These are phyloP conservation scores for Pongo abelii DNA, from an alignment of 2,113 vertebrate species.

Conservation along the genomic window DNA sequence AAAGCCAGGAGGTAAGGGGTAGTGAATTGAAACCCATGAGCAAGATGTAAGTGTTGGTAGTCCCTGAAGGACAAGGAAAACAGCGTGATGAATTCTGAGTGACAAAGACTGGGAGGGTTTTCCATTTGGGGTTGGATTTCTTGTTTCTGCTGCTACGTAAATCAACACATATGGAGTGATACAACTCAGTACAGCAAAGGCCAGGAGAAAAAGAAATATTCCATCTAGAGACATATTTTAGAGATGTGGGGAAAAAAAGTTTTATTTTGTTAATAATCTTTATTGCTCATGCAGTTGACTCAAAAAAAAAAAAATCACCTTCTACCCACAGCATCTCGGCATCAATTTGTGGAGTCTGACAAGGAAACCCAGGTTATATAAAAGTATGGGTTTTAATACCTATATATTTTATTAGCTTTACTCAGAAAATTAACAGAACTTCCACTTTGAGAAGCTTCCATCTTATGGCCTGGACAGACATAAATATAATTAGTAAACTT, in stretches of 20 bases:
- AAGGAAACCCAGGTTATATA: accelerated
- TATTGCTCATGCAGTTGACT: not conserved
- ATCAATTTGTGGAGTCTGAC: no score
- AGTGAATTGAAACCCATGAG: not conserved
- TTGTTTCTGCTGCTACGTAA: accelerated
- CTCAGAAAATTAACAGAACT: not conserved
- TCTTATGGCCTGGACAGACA: no score
- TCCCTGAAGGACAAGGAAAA: not conserved
- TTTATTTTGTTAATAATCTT: no score
- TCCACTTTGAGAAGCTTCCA: not conserved
- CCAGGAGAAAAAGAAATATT: no score
- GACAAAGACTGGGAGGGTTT: not conserved
- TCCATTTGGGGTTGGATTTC: not conserved
- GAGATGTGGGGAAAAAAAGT: not conserved
- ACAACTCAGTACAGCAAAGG: not conserved
- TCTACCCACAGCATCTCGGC: no score
- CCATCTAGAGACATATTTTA: not conserved
- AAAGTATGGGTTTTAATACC: not conserved
- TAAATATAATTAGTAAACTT: no score
- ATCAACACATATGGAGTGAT: not conserved
- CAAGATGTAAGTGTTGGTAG: accelerated
- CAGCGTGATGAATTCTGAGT: accelerated
- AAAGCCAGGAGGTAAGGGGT: no score
- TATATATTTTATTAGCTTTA: not conserved
- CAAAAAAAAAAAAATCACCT: not conserved